A percentile compares a stretch with the other conserved stretches of the same genome.
These are phyloP conservation scores for Cacajao melanocephalus DNA, from an alignment of 2,797 vertebrate genomes.

Conservation along the genomic window DNA sequence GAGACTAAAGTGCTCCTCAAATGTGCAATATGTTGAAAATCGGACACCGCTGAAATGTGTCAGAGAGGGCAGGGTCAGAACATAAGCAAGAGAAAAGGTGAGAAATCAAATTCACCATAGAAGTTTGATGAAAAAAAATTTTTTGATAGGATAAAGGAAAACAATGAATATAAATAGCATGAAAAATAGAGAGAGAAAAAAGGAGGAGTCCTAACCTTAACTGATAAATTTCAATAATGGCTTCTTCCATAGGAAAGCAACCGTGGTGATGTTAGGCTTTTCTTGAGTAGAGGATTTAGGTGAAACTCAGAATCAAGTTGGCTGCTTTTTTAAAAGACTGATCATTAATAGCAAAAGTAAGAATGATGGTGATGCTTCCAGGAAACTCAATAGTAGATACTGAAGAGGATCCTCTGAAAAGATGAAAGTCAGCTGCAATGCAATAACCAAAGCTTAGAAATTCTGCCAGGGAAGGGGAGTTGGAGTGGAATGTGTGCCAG, in stretches of 20 bases:
- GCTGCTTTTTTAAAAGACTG: not conserved
- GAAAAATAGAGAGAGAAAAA: not conserved
- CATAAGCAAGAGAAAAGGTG: not conserved
- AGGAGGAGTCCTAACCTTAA: not conserved
- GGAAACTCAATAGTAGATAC: not conserved
- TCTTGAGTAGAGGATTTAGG: not conserved
- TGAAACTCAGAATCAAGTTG: slow-evolving; percentile 29
- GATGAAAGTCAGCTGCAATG: not conserved
- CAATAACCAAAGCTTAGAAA: not conserved
- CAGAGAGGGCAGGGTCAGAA: not conserved
- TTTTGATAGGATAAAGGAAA: not conserved
- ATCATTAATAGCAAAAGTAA: slow-evolving; percentile 42
- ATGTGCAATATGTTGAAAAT: slow-evolving; percentile 29
- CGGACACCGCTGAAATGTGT: slow-evolving; percentile 11
- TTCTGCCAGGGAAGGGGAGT: not conserved
- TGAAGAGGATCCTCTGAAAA: not conserved
- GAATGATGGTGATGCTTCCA: not conserved
- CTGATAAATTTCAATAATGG: not conserved
- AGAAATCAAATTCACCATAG: not conserved
- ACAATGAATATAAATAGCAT: not conserved
- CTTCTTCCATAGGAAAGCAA: slow-evolving; percentile 5
- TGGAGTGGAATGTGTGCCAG: not conserved
- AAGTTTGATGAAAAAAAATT: not conserved
- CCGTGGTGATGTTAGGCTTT: not conserved
- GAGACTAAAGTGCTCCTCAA: slow-evolving; percentile 8